Conservation (phyloP, 2,797 vertebrate species). For the Taeniopygia guttata region DNA sequence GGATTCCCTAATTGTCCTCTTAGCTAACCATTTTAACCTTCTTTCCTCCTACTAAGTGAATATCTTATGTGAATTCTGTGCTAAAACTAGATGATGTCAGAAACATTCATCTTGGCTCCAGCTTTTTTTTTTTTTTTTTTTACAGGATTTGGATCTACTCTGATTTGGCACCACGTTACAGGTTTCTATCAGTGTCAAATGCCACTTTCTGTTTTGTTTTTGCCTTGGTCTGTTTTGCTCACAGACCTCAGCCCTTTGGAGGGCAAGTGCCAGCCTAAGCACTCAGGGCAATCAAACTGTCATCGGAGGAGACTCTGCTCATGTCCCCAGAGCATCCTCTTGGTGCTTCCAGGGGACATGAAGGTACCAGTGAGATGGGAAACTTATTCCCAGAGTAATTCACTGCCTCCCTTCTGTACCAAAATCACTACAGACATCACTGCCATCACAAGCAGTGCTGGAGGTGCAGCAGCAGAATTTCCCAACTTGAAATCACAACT, state of each 20-base stretch:
- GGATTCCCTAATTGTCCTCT: not conserved
- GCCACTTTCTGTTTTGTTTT: not conserved
- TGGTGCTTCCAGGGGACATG: not conserved
- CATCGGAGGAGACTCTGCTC: rapidly evolving
- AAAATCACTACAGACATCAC: rapidly evolving
- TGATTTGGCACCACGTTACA: not conserved
- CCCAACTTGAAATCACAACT: not conserved
- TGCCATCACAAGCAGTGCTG: not conserved
- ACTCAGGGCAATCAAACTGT: not conserved
- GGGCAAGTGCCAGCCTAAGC: not conserved
- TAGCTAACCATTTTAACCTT: constrained; percentile 10
- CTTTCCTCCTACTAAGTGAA: not conserved
- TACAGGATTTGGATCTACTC: not conserved
- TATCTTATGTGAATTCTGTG: not conserved
- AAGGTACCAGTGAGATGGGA: not conserved
- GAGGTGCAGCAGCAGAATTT: not conserved
- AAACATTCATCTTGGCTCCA: constrained; percentile 4
- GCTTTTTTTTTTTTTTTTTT: not conserved
- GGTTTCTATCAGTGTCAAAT: not conserved
- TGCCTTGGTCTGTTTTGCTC: too few species aligned
- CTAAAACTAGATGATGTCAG: constrained; percentile 33
- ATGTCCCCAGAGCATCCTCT: not conserved
- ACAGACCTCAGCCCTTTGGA: not conserved
- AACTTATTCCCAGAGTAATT: not conserved
- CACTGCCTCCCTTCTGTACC: not conserved